Evolutionary conservation across 2,888 invertebrate genomes (phyloP).

Genomic region (Sinodicranocentrus sp.): DNA sequence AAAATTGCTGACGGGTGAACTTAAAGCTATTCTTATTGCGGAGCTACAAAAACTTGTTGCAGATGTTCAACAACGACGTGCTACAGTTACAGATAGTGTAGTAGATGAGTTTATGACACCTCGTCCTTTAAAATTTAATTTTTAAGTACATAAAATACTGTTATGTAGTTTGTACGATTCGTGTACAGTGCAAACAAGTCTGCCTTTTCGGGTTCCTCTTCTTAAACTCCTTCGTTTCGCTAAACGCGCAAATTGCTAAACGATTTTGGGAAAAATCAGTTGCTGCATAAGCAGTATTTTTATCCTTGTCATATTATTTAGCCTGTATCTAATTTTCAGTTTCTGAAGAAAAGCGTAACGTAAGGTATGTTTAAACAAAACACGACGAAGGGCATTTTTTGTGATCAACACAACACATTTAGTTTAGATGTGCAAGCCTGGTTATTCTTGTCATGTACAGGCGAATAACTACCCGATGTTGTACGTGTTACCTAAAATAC

Average conservation of each 20-base stretch:
- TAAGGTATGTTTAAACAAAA: no score
- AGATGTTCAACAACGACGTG: slow-evolving; percentile 89
- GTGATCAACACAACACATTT: no score
- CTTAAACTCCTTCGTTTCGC: not conserved
- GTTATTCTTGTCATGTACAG: no score
- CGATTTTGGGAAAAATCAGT: not conserved
- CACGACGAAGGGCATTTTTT: no score
- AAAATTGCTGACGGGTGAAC: slow-evolving; percentile 93
- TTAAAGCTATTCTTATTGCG: slow-evolving; percentile 94
- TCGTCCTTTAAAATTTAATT: slow-evolving; percentile 84
- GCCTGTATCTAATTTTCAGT: no score
- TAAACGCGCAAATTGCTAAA: not conserved
- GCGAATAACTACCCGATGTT: no score
- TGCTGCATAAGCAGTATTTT: slow-evolving; percentile 33
- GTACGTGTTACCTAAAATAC: no score
- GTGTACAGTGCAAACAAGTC: no score
- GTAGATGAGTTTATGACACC: slow-evolving; percentile 91
- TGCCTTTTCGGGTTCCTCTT: not conserved
- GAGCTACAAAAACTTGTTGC: slow-evolving; percentile 87
- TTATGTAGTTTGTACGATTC: no score
- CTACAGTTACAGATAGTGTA: slow-evolving; percentile 90
- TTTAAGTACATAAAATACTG: slow-evolving; percentile 57
- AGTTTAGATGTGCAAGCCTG: no score
- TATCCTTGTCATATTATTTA: slow-evolving; percentile 33
- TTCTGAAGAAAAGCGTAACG: no score